Evolutionary conservation across 1,140 invertebrate species (phyloP), one percentile per base, ranked within the genome.

Genomic region (Harlomillsia oculata): DNA sequence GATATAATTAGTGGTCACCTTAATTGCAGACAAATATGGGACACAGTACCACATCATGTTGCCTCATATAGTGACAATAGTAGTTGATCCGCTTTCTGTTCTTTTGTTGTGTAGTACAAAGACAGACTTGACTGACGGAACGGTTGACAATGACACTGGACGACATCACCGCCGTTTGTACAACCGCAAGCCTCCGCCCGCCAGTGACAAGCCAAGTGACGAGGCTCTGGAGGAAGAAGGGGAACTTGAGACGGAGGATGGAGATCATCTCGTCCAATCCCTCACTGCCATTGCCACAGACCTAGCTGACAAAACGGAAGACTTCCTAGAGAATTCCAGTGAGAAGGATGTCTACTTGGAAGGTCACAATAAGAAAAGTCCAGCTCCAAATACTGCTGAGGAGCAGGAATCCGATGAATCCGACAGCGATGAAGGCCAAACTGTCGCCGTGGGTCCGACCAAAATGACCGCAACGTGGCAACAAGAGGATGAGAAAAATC

Each of bases 321-420:
- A 61, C 5, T 53, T 45, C 5, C 30, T 60, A 8, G 60, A 65
- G 44, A 65, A 60, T 40, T 65, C 64, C 18, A 53, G 57, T 4
- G 64, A 65, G 28, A 65, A 59, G 34, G 64, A 65, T 53, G 53
- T 65, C 6, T 62, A 54, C 39, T 37, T 65, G 5, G 25, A 11
- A 25, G 41, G 18, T 23, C 41, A 44, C 37, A 44, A 23, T 45
- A 23, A 59, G 16, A 49, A 59, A n/a, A n/a, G 32, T 1, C 32
- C 52, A 8, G 11, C 41, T 1, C 32, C 52, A 8, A 51, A 40
- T 23, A 45, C 50, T 26, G 43, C 54, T 6, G 49, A 51, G 30
- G 44, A 48, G 9, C 41, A 55, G 18, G 49, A 51, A 11, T 32
- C 36, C n/a, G 49, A 51, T 6, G 34, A 39, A 28, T 29, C 28